Evolutionary conservation across 2,888 invertebrate genomes (phyloP).

Genomic region (Amphipoea lucens): DNA sequence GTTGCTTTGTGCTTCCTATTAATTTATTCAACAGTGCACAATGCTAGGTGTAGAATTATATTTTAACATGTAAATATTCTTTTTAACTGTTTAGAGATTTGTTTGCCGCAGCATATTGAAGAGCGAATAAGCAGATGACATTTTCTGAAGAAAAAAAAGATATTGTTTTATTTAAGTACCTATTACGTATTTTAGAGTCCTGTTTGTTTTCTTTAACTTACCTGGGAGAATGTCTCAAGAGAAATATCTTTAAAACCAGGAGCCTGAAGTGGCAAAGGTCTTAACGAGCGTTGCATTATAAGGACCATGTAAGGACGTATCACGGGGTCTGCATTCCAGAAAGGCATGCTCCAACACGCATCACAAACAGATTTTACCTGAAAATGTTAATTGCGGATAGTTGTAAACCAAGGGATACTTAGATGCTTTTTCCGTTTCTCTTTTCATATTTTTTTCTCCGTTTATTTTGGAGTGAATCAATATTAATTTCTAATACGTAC

Average conservation of each 20-base stretch:
- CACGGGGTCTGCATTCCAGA: constrained; percentile 79
- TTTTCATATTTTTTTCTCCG: too few relatives aligned
- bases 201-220: constrained; percentile 65
- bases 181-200: background rate
- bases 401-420: too few relatives aligned
- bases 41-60: background rate
- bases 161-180: too few relatives aligned
- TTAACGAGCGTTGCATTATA: constrained; percentile 80
- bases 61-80: too few relatives aligned
- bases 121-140: constrained; percentile 44
- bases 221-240: constrained; percentile 80
- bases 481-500: constrained; percentile 48
- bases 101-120: constrained; percentile 43
- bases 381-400: constrained; percentile 19
- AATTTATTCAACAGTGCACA: background rate
- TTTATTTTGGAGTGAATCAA: background rate
- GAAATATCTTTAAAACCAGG: constrained; percentile 81
- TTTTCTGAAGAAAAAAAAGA: constrained; percentile 30
- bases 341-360: constrained; percentile 78
- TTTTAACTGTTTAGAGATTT: background rate
- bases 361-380: constrained; percentile 76
- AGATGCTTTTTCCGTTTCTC: background rate
- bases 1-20: background rate
- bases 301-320: constrained; percentile 80
- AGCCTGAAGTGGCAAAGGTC: constrained; percentile 76